Conservation (phyloP, 2,113 vertebrate genomes). For the Plestiodon gilberti region DNA sequence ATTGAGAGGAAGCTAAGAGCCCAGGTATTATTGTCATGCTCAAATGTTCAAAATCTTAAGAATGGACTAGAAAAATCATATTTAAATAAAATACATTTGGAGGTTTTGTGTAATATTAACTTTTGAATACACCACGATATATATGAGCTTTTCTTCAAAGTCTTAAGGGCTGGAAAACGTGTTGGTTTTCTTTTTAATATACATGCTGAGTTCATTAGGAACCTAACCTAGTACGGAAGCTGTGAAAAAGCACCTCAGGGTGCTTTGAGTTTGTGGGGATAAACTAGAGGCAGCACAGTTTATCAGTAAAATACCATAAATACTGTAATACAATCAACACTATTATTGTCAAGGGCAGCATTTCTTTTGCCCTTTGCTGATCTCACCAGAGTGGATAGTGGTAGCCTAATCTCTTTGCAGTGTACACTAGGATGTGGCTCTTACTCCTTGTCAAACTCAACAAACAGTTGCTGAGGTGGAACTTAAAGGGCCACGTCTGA, state of each 20-base stretch:
- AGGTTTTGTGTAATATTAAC: no score
- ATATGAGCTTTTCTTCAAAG: not conserved
- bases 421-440: constrained; percentile 56
- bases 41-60: no score
- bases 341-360: constrained; percentile 2
- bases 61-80: no score
- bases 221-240: not conserved
- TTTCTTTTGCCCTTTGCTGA: not conserved
- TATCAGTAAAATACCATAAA: not conserved
- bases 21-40: no score
- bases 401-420: accelerated
- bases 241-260: accelerated
- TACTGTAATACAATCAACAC: not conserved
- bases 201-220: not conserved
- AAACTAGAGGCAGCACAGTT: not conserved
- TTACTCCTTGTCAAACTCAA: constrained; percentile 6
- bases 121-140: not conserved
- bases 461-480: not conserved
- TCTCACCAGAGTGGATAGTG: accelerated
- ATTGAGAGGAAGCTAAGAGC: no score
- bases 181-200: not conserved
- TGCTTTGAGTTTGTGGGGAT: accelerated
- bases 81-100: no score
- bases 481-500: constrained; percentile 29
- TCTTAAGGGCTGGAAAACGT: not conserved